Evolutionary conservation across 37 sponge, comb jelly and placozoan genomes (phyloP).

Genomic region (Ianthella basta): DNA sequence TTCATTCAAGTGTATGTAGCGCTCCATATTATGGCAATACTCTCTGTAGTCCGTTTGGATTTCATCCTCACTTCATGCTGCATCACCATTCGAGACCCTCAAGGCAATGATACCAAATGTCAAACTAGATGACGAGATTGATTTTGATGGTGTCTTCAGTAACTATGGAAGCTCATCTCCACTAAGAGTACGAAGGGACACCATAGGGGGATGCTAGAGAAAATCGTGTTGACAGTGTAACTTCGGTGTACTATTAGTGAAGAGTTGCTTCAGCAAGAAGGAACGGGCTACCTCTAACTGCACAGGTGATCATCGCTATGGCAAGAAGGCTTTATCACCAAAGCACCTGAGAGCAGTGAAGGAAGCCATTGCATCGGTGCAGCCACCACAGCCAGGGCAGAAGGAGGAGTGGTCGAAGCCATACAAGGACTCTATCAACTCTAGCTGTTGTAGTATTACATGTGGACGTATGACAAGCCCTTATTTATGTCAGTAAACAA

Average conservation of each 20-base stretch:
- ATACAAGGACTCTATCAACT: slow-evolving; percentile 10
- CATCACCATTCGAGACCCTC: too few species aligned
- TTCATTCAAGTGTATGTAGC: too few species aligned
- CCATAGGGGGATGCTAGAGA: not conserved
- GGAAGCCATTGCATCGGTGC: not conserved
- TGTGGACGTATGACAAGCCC: too few species aligned
- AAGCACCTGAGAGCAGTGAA: slow-evolving; percentile 8
- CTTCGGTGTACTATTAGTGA: slow-evolving; percentile 15
- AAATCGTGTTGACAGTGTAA: not conserved
- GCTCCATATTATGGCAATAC: too few species aligned
- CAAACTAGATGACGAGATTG: too few species aligned
- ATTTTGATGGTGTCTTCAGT: slow-evolving; percentile 2
- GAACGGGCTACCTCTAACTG: slow-evolving; percentile 22
- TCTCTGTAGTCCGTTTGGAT: too few species aligned
- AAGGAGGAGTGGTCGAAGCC: not conserved
- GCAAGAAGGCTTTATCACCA: not conserved
- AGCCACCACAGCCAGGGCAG: slow-evolving; percentile 6
- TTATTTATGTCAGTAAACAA: too few species aligned
- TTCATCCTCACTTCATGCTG: too few species aligned
- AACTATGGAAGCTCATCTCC: not conserved
- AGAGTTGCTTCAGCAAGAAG: not conserved
- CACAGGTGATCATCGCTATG: slow-evolving; percentile 17
- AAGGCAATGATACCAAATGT: too few species aligned
- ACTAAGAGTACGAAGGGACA: not conserved
- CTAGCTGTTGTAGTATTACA: not conserved